These are phyloP conservation scores for Leptinotarsa texana DNA, from an alignment of 1,140 invertebrate genomes.

Conservation along the genomic window DNA sequence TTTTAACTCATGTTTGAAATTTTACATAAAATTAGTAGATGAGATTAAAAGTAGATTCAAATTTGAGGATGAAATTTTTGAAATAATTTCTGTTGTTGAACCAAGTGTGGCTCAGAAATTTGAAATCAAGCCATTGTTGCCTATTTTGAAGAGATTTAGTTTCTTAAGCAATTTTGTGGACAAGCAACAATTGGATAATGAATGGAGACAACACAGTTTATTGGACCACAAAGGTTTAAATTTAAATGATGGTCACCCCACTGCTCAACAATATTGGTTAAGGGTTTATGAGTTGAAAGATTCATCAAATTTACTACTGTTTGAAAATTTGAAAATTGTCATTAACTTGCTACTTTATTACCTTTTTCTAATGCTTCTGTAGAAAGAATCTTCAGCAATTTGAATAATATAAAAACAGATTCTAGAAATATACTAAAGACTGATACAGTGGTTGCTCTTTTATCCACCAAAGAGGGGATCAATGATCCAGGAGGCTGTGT, in stretches of 20 bases:
- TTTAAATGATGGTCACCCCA: background rate
- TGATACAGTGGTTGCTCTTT: background rate
- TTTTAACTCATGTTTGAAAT: background rate
- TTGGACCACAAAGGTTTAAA: conserved; percentile 1
- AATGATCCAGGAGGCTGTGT: background rate
- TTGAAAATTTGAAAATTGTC: conserved; percentile 21
- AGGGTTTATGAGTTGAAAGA: conserved; percentile 21
- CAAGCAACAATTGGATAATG: conserved; percentile 17
- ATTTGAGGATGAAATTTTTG: conserved; percentile 21
- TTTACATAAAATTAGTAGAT: conserved; percentile 15
- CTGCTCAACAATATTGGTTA: conserved; percentile 21
- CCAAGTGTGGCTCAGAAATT: conserved; percentile 11
- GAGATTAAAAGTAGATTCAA: conserved; percentile 18
- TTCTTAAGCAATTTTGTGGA: conserved; percentile 10
- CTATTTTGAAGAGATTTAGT: conserved; percentile 15
- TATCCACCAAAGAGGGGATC: conserved; percentile 2
- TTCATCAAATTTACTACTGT: background rate
- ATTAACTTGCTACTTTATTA: conserved; percentile 16
- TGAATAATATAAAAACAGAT: conserved; percentile 15
- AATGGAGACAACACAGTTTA: conserved; percentile 16
- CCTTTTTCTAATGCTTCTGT: conserved; percentile 28
- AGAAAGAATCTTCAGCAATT: conserved; percentile 22
- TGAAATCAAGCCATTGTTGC: conserved; percentile 3
- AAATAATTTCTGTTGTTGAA: conserved; percentile 21
- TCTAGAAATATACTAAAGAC: conserved; percentile 2